Evolutionary conservation across 2,888 invertebrate species (phyloP), one percentile per base, ranked within the genome.

Genomic region (Rhyacophila evoluta): DNA sequence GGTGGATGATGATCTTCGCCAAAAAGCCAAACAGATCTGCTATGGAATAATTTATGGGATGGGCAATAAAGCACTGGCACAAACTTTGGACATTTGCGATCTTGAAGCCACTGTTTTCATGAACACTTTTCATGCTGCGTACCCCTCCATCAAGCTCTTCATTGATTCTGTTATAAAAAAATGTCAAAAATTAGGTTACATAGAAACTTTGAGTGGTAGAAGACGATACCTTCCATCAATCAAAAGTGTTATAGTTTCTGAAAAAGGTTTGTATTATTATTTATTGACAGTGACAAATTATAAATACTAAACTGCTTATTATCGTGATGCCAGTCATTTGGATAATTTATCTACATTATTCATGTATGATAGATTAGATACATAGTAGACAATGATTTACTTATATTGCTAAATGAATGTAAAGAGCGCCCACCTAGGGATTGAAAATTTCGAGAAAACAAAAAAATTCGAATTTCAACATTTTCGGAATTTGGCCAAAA

Each of bases 11-110:
- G 91, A 92, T 78, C 90, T 96, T 83, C 91, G 98, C 69, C 95
- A 97, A 84, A 94, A 94, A 84, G 95, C 97, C 2, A 98, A 98
- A 87, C 94, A 97, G 88, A 92, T 98, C 33, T 97, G 97, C 86
- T 99, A 99, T 87, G 98, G 97, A 4, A 97, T 99, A 84, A 94
- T 99, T 78, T 99, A 99, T 86, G 99, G 99, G 5, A 99, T 99
- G 94, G 97, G 98, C 1, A 91, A 92, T 79, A 95, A 92, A 84
- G 92, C 95, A 0, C 88, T 99, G 33, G 92, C 95, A 0, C 95
- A 95, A 80, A 93, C 94, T 82, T 89, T 99, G 37, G 93, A 93
- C 77, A 93, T 97, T 8, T 91, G 92, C 0, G 95, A 95, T 86
- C 88, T 92, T 70, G 95, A 97, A 84, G 98, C 98, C 0, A 89